Evolutionary conservation across 2,888 invertebrate genomes (phyloP).

Genomic region (Aproaerema taeniolella): DNA sequence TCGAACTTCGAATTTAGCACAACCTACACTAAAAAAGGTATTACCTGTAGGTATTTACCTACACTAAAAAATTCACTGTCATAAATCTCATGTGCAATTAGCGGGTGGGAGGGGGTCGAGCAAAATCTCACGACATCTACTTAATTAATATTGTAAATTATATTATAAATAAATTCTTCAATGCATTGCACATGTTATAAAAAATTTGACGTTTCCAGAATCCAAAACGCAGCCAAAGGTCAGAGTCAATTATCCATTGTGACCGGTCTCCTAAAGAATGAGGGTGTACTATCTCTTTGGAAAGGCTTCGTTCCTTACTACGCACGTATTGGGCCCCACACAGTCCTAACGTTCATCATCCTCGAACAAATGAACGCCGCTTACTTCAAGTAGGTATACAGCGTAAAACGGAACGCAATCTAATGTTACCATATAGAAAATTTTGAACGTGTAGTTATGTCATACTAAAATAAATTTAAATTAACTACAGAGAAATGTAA

Average conservation of each 20-base stretch:
- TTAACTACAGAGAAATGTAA: no score
- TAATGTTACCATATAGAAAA: no score
- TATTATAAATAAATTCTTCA: neutral
- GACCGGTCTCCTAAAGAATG: conserved; percentile 85
- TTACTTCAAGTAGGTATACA: conserved; percentile 77
- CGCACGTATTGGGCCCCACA: conserved; percentile 97
- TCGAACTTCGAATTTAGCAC: no score
- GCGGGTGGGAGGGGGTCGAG: neutral
- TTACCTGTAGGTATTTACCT: no score
- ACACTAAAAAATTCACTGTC: neutral
- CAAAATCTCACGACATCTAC: no score
- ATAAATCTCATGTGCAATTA: neutral
- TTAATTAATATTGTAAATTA: neutral
- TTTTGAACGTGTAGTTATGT: neutral
- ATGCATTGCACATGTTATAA: neutral
- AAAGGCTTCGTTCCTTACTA: conserved; percentile 99
- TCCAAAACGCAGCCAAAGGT: conserved; percentile 96
- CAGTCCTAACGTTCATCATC: conserved; percentile 98
- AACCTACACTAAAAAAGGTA: no score
- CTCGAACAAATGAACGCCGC: conserved; percentile 94
- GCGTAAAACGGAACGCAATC: no score
- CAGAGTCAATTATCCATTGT: conserved; percentile 77
- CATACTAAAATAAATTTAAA: no score
- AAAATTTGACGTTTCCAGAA: conserved; percentile 73
- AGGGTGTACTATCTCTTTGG: conserved; percentile 97